Evolutionary conservation across 1,140 invertebrate genomes (phyloP).

Genomic region (Prorops nasuta): DNA sequence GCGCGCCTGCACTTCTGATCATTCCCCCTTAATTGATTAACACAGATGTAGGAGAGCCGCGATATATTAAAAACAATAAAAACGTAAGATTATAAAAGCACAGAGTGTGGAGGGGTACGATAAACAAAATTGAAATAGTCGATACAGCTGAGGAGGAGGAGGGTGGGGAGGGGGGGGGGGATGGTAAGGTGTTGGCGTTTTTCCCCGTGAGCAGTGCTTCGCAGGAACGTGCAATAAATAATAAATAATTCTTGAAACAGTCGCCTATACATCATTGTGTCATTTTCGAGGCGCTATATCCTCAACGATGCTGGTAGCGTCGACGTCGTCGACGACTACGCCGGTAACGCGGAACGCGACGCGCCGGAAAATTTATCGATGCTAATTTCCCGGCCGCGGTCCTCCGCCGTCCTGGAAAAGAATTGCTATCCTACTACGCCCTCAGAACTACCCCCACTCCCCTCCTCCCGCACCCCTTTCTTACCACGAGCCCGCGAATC

Average conservation of each 20-base stretch:
- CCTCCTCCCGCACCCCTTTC: slow-evolving; percentile 10
- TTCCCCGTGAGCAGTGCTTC: slow-evolving; percentile 7
- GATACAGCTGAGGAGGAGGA: no score
- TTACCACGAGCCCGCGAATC: slow-evolving; percentile 15
- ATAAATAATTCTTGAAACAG: slow-evolving; percentile 58
- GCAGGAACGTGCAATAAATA: slow-evolving; percentile 43
- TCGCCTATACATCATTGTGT: slow-evolving; percentile 55
- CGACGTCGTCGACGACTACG: slow-evolving; percentile 22
- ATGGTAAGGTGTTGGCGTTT: no score
- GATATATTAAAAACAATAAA: no score
- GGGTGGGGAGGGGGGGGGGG: no score
- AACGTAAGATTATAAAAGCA: no score
- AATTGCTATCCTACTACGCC: slow-evolving; percentile 43
- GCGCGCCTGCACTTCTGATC: no score
- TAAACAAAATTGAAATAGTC: no score
- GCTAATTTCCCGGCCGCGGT: slow-evolving; percentile 54
- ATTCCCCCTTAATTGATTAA: no score
- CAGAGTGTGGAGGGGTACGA: no score
- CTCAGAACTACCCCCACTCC: slow-evolving; percentile 11
- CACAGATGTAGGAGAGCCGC: no score
- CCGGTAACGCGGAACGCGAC: slow-evolving; percentile 37
- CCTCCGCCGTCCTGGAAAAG: slow-evolving; percentile 39
- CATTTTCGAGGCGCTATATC: slow-evolving; percentile 44
- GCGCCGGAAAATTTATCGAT: slow-evolving; percentile 55
- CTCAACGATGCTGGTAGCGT: slow-evolving; percentile 7